Evolutionary conservation across 2,797 vertebrate genomes (phyloP).

Genomic region (Arremon aurantiirostris): DNA sequence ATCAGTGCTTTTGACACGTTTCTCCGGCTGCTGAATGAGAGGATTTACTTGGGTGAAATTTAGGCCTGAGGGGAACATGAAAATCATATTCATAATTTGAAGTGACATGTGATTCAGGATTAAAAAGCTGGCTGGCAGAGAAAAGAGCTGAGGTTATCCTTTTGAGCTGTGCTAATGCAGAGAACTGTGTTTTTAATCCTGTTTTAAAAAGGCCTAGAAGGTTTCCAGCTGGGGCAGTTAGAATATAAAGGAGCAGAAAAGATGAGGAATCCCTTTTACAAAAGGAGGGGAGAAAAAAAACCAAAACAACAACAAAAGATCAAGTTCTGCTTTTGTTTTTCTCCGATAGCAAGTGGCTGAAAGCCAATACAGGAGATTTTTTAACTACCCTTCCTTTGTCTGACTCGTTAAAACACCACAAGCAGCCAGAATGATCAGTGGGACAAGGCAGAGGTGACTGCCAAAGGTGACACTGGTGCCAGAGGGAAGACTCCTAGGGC

Average conservation of each 20-base stretch:
- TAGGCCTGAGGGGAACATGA: constrained; percentile 74
- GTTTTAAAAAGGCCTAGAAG: constrained; percentile 69
- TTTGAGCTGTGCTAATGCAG: constrained; percentile 72
- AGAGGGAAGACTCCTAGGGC: not conserved
- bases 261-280: constrained; percentile 58
- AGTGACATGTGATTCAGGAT: constrained; percentile 80
- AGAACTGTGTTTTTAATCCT: constrained; percentile 75
- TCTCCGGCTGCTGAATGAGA: constrained; percentile 74
- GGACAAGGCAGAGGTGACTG: not conserved
- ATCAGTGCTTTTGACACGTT: constrained; percentile 71
- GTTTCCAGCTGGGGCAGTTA: constrained; percentile 70
- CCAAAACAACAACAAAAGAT: constrained; percentile 48
- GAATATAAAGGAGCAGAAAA: constrained; percentile 61
- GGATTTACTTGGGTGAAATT: constrained; percentile 79
- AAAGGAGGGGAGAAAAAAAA: not conserved
- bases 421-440: not conserved
- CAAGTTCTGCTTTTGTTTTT: constrained; percentile 60
- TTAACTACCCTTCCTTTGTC: not conserved
- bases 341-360: not conserved
- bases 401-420: not conserved
- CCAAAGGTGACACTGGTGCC: not conserved
- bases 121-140: constrained; percentile 76
- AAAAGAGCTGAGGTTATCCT: constrained; percentile 73
- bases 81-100: constrained; percentile 80
- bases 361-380: not conserved